Percentiles rank a stretch among this genome's conserved stretches.
These are phyloP conservation scores for Riparia riparia DNA, from an alignment of 2,113 vertebrate genomes.

Conservation along the genomic window DNA sequence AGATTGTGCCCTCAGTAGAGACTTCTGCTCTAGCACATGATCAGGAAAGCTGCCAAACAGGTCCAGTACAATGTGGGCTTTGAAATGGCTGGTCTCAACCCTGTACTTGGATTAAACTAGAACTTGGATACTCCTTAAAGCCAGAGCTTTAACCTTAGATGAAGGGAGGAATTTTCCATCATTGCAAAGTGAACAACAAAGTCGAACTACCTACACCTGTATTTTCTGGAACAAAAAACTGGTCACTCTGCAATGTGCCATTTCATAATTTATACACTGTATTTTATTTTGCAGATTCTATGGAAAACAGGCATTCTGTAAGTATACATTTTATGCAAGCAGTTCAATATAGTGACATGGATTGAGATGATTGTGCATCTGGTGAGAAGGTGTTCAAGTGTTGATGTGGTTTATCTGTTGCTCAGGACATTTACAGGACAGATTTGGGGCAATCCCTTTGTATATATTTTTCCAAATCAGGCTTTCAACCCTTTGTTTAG, in stretches of 20 bases:
- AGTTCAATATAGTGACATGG: neutral
- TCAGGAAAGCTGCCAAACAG: neutral
- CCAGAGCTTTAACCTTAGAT: neutral
- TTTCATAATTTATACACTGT: neutral
- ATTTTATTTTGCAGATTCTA: constrained; percentile 75
- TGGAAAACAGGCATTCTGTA: constrained; percentile 77
- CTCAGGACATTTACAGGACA: neutral
- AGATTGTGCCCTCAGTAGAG: neutral
- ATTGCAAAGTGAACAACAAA: neutral
- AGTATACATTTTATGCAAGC: constrained; percentile 48
- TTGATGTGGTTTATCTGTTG: neutral
- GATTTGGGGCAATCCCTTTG: neutral
- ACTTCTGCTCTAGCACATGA: neutral
- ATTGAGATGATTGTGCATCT: neutral
- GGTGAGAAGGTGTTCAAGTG: neutral
- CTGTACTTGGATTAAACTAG: neutral
- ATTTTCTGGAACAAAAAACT: neutral
- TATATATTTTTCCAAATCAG: neutral
- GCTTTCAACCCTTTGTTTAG: neutral
- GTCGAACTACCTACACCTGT: neutral
- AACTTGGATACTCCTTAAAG: neutral
- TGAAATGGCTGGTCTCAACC: neutral
- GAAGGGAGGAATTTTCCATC: neutral
- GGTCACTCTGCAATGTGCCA: neutral
- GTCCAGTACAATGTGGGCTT: neutral